These are phyloP conservation scores for Latrodectus geometricus DNA, from an alignment of 1,140 invertebrate genomes.

Conservation along the genomic window DNA sequence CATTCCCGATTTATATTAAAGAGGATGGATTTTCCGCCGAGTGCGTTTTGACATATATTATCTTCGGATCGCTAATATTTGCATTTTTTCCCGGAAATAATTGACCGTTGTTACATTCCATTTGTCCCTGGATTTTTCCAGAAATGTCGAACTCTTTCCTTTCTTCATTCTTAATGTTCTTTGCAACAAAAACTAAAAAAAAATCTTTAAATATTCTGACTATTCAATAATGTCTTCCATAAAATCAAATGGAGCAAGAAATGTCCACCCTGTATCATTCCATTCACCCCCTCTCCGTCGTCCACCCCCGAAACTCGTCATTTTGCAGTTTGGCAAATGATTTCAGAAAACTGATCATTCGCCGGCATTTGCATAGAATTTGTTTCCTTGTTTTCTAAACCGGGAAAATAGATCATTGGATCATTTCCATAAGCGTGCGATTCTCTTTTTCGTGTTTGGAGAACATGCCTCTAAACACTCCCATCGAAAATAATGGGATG, in stretches of 20 bases:
- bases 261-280: not conserved
- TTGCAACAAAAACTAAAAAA: not conserved
- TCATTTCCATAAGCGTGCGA: conserved; percentile 3
- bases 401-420: not conserved
- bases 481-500: not conserved
- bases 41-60: too few relatives aligned
- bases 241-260: not conserved
- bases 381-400: not conserved
- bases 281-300: not conserved
- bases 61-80: not conserved
- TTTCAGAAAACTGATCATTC: not conserved
- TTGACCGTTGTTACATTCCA: not conserved
- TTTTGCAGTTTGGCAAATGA: not conserved
- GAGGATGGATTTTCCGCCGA: too few relatives aligned
- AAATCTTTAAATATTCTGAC: not conserved
- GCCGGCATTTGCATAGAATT: not conserved
- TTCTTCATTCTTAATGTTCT: not conserved
- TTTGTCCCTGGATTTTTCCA: not conserved
- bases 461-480: not conserved
- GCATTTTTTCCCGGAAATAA: not conserved
- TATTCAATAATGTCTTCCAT: not conserved
- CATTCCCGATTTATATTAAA: too few relatives aligned
- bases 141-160: not conserved
- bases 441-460: not conserved
- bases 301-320: not conserved